Conservation (phyloP, 2,797 vertebrate genomes). For the Acomys russatus region DNA sequence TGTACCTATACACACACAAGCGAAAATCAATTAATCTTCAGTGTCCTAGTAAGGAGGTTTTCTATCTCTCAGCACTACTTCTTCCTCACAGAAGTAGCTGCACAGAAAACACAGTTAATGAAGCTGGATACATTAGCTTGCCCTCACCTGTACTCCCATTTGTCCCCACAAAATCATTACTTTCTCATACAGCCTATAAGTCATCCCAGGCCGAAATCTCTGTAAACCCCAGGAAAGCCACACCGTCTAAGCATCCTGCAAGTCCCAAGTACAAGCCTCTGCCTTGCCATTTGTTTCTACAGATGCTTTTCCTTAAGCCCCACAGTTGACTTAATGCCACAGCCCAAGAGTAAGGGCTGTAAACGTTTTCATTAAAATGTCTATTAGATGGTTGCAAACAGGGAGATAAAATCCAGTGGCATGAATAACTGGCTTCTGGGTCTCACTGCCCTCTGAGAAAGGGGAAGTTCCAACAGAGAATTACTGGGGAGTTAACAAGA, state of each 20-base stretch:
- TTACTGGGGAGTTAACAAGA: background rate
- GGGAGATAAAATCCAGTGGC: constrained; percentile 54
- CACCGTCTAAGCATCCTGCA: background rate
- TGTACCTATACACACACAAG: background rate
- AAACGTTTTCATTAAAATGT: background rate
- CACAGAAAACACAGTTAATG: constrained; percentile 51
- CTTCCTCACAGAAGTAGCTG: background rate
- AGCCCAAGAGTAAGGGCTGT: background rate
- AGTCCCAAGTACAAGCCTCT: accelerated
- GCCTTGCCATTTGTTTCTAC: background rate
- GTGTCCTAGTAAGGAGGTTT: background rate
- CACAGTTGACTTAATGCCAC: constrained; percentile 15
- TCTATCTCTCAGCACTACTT: background rate
- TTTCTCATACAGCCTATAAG: constrained; percentile 10
- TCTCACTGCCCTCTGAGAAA: background rate
- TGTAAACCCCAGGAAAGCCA: background rate
- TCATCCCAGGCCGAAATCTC: background rate
- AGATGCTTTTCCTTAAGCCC: background rate
- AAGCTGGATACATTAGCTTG: constrained; percentile 37
- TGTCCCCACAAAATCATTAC: constrained; percentile 36
- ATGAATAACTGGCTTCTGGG: background rate
- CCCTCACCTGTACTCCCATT: constrained; percentile 45
- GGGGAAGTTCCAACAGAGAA: background rate
- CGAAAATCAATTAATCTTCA: constrained; percentile 27
- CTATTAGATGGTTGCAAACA: constrained; percentile 11